Base-by-base conservation (phyloP, 2,113 vertebrate species). In the Eclectus roratus region DNA sequence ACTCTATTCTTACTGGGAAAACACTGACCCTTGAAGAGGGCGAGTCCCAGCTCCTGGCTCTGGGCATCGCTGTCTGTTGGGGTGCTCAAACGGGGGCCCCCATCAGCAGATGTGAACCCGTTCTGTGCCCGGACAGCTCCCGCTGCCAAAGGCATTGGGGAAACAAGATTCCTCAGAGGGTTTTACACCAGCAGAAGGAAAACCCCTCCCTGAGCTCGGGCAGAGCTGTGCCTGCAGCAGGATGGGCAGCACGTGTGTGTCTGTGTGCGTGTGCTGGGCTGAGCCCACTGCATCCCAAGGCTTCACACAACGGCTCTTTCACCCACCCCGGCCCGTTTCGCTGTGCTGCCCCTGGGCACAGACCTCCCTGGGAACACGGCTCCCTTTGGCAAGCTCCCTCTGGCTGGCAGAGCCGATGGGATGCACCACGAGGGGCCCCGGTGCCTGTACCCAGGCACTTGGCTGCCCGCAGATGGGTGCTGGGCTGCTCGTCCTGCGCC, bases 1-100 rank as follows among this genome's bases (percentile, higher is more conserved):
- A 16, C 60, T 52, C 82, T 88, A 29, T 80, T 90, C 94, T 91
- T 58, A 91, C 77, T 81, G 8, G 27, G 85, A 95, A 96, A 96
- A 91, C 61, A 85, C 60, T 86, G 92, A 91, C 89, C 72, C 92
- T 80, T 46, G 44, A 47, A 71, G 49, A 27, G 77, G 61, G 60
- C 0, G 6, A 86, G 83, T 46, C 83, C 69, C 39, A 83, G 84
- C 28, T 25, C 55, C 85, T 37, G 27, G n/a, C 15, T 35, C 64
- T 69, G 68, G 85, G 56, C 80, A 91, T 69, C 49, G 44, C 65
- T 52, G 79, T 64, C 31, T 27, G 3, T 37, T 85, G 85, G 88
- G 87, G 68, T 53, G 39, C 44, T 68, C 90, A 56, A 71, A 55
- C 39, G 12, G 23, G 31, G 76, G 41, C 72, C 78, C 82, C 64